Evolutionary conservation across 2,888 invertebrate species (phyloP).

Genomic region (Thyatira batis): DNA sequence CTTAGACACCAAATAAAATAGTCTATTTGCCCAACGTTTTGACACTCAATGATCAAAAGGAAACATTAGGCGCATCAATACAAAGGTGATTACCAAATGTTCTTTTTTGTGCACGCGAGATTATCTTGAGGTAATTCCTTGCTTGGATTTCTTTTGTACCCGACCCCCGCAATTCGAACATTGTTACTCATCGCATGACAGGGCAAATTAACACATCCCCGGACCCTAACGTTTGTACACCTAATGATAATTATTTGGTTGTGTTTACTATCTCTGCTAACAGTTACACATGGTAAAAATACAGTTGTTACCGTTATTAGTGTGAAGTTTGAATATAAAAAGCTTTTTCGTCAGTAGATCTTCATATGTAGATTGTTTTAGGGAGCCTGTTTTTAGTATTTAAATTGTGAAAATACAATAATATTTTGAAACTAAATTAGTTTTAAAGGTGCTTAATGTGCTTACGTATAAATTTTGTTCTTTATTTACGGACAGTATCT

Average conservation of each 20-base stretch:
- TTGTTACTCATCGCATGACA: conserved; percentile 76
- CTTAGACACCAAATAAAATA: no score
- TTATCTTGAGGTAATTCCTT: conserved; percentile 38
- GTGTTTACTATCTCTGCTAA: conserved; percentile 24
- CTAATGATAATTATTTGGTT: conserved; percentile 41
- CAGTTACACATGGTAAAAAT: background rate
- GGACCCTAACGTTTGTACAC: conserved; percentile 34
- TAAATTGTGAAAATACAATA: no score
- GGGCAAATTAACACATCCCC: conserved; percentile 73
- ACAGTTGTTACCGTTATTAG: background rate
- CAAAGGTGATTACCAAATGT: conserved; percentile 10
- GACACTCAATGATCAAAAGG: background rate
- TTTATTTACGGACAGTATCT: no score
- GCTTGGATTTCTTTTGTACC: conserved; percentile 38
- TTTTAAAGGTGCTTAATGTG: no score
- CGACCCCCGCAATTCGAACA: conserved; percentile 43
- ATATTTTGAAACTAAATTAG: no score
- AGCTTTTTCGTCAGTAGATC: no score
- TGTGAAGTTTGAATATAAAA: background rate
- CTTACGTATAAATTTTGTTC: no score
- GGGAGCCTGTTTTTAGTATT: no score
- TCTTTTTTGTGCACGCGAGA: conserved; percentile 34
- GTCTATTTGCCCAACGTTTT: background rate
- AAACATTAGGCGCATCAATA: background rate
- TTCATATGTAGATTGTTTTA: no score